Evolutionary conservation across 1,140 invertebrate species (phyloP).

Genomic region (Leguminivora glycinivorella): DNA sequence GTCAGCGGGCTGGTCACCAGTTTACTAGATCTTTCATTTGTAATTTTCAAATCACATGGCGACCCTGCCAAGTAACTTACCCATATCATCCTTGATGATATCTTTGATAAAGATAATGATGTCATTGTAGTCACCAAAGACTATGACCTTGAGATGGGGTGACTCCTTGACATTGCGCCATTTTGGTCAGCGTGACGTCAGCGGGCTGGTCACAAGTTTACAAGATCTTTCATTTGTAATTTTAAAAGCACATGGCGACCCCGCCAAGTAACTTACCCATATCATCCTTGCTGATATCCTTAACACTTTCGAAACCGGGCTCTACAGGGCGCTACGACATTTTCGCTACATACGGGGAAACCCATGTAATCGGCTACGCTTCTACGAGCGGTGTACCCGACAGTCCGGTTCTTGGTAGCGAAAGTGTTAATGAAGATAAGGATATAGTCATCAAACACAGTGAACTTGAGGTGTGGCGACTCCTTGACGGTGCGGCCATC

Average conservation of each 20-base stretch:
- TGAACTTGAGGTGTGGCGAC: constrained; percentile 92
- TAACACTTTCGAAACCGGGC: too few relatives aligned
- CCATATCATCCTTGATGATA: constrained; percentile 90
- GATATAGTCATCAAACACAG: constrained; percentile 97
- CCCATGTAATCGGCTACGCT: too few relatives aligned
- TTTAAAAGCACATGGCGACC: too few relatives aligned
- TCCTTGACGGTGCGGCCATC: constrained; percentile 89
- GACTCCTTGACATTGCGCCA: constrained; percentile 88
- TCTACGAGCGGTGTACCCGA: too few relatives aligned
- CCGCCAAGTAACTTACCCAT: constrained; percentile 82
- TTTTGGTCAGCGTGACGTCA: constrained; percentile 90
- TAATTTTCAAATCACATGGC: too few relatives aligned
- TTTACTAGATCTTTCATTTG: constrained; percentile 89
- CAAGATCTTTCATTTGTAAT: constrained; percentile 74
- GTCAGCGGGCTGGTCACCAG: constrained; percentile 94
- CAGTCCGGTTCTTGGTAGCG: too few relatives aligned
- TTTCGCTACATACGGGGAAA: too few relatives aligned
- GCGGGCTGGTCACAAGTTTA: constrained; percentile 95
- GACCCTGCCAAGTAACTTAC: constrained; percentile 76
- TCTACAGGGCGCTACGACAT: too few relatives aligned
- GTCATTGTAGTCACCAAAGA: constrained; percentile 96
- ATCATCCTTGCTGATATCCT: constrained; percentile 90
- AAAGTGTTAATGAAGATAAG: constrained; percentile 96
- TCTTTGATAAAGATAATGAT: constrained; percentile 95
- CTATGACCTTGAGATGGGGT: constrained; percentile 92